phyloP scores from a whole-genome alignment of 2,113 vertebrate species.

The Ptilonorhynchus violaceus region DNA sequence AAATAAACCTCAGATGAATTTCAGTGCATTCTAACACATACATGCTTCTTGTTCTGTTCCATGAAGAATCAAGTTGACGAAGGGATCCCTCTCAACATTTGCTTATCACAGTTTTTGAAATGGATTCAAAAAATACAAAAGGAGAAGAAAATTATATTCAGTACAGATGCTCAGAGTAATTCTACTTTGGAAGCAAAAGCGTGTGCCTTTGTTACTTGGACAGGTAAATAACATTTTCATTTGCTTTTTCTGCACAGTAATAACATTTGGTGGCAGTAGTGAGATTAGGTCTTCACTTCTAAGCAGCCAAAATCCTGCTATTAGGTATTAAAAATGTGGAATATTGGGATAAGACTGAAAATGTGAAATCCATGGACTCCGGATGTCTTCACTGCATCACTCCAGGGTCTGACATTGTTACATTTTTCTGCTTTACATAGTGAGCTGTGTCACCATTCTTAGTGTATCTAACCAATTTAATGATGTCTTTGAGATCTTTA shows the following conservation, averaged over 20 bases:
- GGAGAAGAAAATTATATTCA: slow-evolving; percentile 80
- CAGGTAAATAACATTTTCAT: slow-evolving; percentile 76
- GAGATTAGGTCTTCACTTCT: neutral
- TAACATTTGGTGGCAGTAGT: neutral
- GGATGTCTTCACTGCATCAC: neutral
- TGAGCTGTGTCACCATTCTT: neutral
- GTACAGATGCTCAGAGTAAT: neutral
- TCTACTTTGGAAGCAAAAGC: slow-evolving; percentile 62
- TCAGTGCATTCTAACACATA: neutral
- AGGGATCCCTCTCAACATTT: slow-evolving; percentile 87
- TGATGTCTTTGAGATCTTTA: neutral
- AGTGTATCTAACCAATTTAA: neutral
- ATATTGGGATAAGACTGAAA: neutral
- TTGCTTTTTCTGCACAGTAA: neutral
- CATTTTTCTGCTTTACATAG: neutral
- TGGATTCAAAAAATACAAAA: slow-evolving; percentile 86
- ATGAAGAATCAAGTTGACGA: slow-evolving; percentile 86
- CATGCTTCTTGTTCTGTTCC: neutral
- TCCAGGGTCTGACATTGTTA: neutral
- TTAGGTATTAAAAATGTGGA: neutral
- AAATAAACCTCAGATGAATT: neutral
- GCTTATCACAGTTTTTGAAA: slow-evolving; percentile 87
- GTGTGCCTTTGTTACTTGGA: slow-evolving; percentile 93
- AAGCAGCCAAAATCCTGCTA: neutral
- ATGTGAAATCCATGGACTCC: neutral